These are phyloP conservation scores for Andrena hattorfiana DNA, from an alignment of 2,888 invertebrate genomes.

Conservation along the genomic window DNA sequence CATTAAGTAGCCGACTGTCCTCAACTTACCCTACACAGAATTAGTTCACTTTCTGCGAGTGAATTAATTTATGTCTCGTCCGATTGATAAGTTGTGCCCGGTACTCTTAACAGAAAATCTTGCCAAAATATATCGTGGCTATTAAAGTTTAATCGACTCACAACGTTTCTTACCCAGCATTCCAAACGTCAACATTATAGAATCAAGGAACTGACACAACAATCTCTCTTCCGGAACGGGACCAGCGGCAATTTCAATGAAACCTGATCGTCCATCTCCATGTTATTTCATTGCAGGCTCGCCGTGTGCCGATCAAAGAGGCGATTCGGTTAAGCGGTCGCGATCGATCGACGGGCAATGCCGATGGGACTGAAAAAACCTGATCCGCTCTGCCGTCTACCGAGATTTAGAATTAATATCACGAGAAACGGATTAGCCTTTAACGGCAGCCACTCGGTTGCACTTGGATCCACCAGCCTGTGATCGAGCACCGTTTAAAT, in stretches of 20 bases:
- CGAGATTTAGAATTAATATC: constrained; percentile 36
- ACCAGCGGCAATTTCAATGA: constrained; percentile 16
- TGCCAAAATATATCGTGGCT: too few species aligned
- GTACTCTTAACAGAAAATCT: too few species aligned
- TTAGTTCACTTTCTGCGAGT: too few species aligned
- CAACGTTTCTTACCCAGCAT: background rate
- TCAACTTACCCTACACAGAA: too few species aligned
- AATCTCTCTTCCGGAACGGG: constrained; percentile 9
- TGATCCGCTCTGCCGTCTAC: constrained; percentile 26
- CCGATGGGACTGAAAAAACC: constrained; percentile 23
- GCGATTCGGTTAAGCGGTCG: constrained; percentile 17
- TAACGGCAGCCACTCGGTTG: background rate
- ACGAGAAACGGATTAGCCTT: constrained; percentile 41
- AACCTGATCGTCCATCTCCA: background rate
- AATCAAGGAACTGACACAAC: background rate
- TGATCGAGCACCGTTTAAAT: constrained; percentile 45
- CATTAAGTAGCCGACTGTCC: too few species aligned
- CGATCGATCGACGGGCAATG: constrained; percentile 11
- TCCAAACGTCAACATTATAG: background rate
- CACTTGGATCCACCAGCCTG: constrained; percentile 10
- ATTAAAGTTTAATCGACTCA: too few species aligned
- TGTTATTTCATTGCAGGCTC: background rate
- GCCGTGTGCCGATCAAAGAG: constrained; percentile 11
- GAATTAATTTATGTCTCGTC: too few species aligned
- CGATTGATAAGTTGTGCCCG: too few species aligned